Conservation (phyloP, 1,140 invertebrate genomes). For the Brachionus rubens region DNA sequence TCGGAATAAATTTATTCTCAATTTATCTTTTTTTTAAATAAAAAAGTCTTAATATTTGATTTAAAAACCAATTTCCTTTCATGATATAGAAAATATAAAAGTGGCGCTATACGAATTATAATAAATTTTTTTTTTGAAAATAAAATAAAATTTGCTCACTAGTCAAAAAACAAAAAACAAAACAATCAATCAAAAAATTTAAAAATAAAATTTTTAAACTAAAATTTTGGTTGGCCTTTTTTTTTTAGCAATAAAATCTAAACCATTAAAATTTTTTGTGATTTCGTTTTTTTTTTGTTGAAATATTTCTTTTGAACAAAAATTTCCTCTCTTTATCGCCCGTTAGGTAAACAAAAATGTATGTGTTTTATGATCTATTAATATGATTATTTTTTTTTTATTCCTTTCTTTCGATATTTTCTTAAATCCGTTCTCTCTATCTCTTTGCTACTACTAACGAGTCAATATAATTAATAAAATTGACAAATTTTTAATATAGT, state of each 20-base stretch:
- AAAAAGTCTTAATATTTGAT: too few species aligned
- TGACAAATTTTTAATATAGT: conserved; percentile 18
- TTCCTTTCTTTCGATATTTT: too few species aligned
- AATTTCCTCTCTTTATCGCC: conserved; percentile 21
- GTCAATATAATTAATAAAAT: conserved; percentile 13
- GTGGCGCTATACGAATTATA: too few species aligned
- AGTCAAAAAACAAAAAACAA: too few species aligned
- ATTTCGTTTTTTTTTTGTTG: neutral
- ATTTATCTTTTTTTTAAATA: too few species aligned
- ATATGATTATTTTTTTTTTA: conserved; percentile 22
- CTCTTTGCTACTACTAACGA: conserved; percentile 1
- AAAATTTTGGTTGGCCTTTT: too few species aligned
- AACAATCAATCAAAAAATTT: conserved; percentile 24
- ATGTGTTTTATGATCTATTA: conserved; percentile 39
- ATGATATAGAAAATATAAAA: too few species aligned
- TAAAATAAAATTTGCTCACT: too few species aligned
- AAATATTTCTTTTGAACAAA: neutral
- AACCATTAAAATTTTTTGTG: neutral
- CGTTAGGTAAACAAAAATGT: neutral
- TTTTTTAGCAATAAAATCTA: too few species aligned
- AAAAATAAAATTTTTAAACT: conserved; percentile 7
- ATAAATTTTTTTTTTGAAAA: too few species aligned
- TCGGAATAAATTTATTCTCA: too few species aligned
- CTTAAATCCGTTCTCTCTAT: neutral
- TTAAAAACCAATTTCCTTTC: too few species aligned